phyloP scores from a whole-genome alignment of 2,113 vertebrate species.

The Salvelinus sp. region DNA sequence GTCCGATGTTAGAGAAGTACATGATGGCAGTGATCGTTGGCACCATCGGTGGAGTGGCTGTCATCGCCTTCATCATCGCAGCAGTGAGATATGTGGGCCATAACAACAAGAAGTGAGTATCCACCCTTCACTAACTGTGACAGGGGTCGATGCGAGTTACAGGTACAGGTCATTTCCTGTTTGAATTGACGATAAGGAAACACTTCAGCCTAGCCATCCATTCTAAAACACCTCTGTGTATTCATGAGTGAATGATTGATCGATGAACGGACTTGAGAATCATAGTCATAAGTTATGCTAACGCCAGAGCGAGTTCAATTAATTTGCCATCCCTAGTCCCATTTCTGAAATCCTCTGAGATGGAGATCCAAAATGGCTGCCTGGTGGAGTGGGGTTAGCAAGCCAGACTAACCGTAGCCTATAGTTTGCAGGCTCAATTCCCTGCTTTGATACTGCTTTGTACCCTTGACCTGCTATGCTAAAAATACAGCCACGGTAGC shows the following conservation, averaged over 20 bases:
- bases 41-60: slow-evolving; percentile 79
- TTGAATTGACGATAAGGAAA: slow-evolving; percentile 63
- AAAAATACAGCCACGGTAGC: slow-evolving; percentile 65
- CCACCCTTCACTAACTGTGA: slow-evolving; percentile 33
- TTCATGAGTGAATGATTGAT: slow-evolving; percentile 48
- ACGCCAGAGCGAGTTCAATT: slow-evolving; percentile 48
- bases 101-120: slow-evolving; percentile 83
- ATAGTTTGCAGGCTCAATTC: slow-evolving; percentile 59
- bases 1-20: slow-evolving; percentile 75
- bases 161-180: slow-evolving; percentile 32
- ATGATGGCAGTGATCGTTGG: slow-evolving; percentile 82
- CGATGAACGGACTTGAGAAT: slow-evolving; percentile 42
- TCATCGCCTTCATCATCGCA: slow-evolving; percentile 81
- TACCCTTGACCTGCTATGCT: slow-evolving; percentile 69
- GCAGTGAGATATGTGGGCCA: slow-evolving; percentile 81
- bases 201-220: slow-evolving; percentile 78
- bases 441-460: slow-evolving; percentile 66
- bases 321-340: slow-evolving; percentile 40
- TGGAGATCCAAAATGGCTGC: slow-evolving; percentile 51
- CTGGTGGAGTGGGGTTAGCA: slow-evolving; percentile 51
- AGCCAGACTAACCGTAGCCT: slow-evolving; percentile 67
- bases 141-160: slow-evolving; percentile 36
- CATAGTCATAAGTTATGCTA: slow-evolving; percentile 18
- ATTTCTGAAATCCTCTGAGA: slow-evolving; percentile 42
- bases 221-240: slow-evolving; percentile 68